Evolutionary conservation across 1,140 invertebrate species (phyloP).

Genomic region (Conus ventricosus): DNA sequence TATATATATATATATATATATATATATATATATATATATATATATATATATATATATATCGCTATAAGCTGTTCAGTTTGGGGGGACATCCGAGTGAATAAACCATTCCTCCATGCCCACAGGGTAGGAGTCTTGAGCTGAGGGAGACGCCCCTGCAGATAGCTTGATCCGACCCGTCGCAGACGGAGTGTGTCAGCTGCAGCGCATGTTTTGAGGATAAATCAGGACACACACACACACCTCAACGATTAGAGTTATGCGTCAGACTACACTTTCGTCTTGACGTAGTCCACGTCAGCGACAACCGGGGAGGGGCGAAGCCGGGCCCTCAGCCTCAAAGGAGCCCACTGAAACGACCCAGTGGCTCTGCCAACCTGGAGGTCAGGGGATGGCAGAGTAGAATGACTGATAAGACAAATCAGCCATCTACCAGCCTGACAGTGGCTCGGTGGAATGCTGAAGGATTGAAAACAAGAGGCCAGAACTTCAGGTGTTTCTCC

Average conservation of each 20-base stretch:
- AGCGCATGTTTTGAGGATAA: not conserved
- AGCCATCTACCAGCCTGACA: conserved; percentile 23
- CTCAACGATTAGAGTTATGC: not conserved
- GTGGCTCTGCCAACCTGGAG: not conserved
- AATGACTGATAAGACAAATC: conserved; percentile 12
- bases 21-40: no score
- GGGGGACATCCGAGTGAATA: no score
- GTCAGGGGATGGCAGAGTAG: not conserved
- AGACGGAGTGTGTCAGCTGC: no score
- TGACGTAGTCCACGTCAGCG: not conserved
- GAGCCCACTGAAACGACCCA: not conserved
- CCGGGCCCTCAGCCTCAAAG: not conserved
- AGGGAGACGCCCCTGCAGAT: no score
- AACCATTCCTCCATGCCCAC: no score
- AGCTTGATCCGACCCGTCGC: no score
- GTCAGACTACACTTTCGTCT: not conserved
- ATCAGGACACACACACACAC: conserved; percentile 5
- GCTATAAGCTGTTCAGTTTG: no score
- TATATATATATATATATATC: no score
- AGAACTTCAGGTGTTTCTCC: conserved; percentile 29
- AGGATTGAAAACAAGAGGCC: conserved; percentile 38
- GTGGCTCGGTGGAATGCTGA: conserved; percentile 40
- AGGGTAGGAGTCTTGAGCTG: no score
- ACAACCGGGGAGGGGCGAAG: not conserved
- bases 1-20: no score